phyloP scores from a whole-genome alignment of 1,140 invertebrate species.

The Tribolium madens region DNA sequence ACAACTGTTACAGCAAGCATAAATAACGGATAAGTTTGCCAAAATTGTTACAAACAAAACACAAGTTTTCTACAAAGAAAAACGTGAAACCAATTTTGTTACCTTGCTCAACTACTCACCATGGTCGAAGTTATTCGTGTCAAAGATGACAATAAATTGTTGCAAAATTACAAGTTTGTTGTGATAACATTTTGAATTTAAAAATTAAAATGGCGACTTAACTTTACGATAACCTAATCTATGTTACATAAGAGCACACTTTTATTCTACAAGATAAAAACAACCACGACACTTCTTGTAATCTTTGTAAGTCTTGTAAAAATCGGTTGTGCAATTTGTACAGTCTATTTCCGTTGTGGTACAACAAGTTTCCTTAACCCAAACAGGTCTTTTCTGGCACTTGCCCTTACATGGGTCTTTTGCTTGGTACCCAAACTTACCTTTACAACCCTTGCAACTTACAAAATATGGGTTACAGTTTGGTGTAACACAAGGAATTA shows the following conservation, averaged over 20 bases:
- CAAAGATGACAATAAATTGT: background rate
- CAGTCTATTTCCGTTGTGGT: too few species aligned
- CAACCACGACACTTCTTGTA: too few species aligned
- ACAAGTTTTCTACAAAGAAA: background rate
- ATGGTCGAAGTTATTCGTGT: background rate
- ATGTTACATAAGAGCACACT: background rate
- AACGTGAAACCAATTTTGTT: background rate
- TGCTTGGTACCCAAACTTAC: too few species aligned
- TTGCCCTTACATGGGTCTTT: too few species aligned
- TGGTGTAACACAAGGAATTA: too few species aligned
- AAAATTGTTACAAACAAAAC: background rate
- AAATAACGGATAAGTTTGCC: background rate
- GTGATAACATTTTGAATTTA: background rate
- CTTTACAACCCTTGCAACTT: too few species aligned
- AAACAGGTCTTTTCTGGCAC: too few species aligned
- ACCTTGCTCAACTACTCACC: background rate
- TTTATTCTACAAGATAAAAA: background rate
- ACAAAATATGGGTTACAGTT: too few species aligned
- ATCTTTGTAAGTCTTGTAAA: too few species aligned
- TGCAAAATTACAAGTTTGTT: background rate
- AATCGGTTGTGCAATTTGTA: too few species aligned
- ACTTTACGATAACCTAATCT: background rate
- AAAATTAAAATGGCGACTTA: background rate
- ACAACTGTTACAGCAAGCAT: background rate
- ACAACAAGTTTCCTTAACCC: too few species aligned